Percentiles rank a stretch among this genome's conserved stretches.
phyloP scores from a whole-genome alignment of 2,888 invertebrate genomes.

The Drosophila anomalata region DNA sequence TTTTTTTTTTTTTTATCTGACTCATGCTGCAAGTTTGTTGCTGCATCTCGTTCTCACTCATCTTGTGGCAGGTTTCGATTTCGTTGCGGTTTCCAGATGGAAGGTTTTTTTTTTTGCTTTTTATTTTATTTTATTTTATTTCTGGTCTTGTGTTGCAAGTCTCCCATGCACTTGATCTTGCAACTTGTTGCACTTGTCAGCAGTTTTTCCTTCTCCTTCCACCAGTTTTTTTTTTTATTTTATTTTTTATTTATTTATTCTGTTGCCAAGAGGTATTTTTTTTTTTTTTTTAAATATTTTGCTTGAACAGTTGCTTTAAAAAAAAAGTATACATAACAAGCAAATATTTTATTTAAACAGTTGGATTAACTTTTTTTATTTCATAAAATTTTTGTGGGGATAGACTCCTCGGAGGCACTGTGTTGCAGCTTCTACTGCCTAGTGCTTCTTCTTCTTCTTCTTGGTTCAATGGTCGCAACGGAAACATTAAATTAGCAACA shows the following conservation, averaged over 20 bases:
- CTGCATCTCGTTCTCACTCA: background rate
- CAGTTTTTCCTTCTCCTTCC: background rate
- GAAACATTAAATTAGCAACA: slow-evolving; percentile 63
- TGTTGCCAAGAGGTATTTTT: slow-evolving; percentile 14
- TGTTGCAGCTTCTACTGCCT: slow-evolving; percentile 26
- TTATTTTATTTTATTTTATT: slow-evolving; percentile 19
- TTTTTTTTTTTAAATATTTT: background rate
- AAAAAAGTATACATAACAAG: background rate
- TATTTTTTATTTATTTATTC: slow-evolving; percentile 18
- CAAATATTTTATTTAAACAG: slow-evolving; percentile 25
- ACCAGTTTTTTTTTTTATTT: background rate
- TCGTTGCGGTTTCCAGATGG: slow-evolving; percentile 55
- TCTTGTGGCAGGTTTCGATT: slow-evolving; percentile 51
- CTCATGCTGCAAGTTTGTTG: background rate
- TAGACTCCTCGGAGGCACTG: background rate
- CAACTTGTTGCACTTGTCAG: slow-evolving; percentile 46
- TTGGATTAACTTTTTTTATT: slow-evolving; percentile 2
- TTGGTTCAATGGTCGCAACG: slow-evolving; percentile 56
- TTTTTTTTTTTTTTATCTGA: slow-evolving; percentile 18
- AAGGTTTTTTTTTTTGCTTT: slow-evolving; percentile 12
- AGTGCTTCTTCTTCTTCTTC: background rate
- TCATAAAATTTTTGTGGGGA: background rate
- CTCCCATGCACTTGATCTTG: slow-evolving; percentile 46
- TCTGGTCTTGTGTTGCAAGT: background rate
- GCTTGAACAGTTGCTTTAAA: slow-evolving; percentile 47